Evolutionary conservation across 2,888 invertebrate genomes (phyloP).

Genomic region (Esperia sulphurella): DNA sequence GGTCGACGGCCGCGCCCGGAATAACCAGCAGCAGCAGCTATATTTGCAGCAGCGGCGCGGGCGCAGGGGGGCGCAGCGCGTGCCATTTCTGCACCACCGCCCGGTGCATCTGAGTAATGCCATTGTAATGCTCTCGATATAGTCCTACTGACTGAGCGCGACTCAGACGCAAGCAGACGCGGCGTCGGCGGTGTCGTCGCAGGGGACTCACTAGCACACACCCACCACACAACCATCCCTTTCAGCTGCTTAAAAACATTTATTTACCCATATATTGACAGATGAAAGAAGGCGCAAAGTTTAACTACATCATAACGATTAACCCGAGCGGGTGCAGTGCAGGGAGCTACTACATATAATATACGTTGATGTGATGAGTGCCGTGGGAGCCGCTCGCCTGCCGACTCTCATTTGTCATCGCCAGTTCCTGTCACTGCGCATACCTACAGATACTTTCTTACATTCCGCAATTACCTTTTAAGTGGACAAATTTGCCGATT

Average conservation of each 20-base stretch:
- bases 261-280: too few species aligned
- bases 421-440: slow-evolving; percentile 60
- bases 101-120: slow-evolving; percentile 79
- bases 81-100: slow-evolving; percentile 77
- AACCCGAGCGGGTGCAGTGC: slow-evolving; percentile 9
- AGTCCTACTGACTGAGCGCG: slow-evolving; percentile 54
- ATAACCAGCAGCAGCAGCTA: slow-evolving; percentile 75
- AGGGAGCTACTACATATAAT: slow-evolving; percentile 36
- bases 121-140: slow-evolving; percentile 74
- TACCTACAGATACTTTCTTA: slow-evolving; percentile 64
- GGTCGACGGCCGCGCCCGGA: slow-evolving; percentile 78
- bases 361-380: slow-evolving; percentile 60
- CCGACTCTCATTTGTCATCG: slow-evolving; percentile 69
- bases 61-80: slow-evolving; percentile 61
- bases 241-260: not conserved
- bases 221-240: not conserved
- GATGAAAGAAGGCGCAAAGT: too few species aligned
- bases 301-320: slow-evolving; percentile 5
- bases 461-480: slow-evolving; percentile 69
- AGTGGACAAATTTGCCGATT: slow-evolving; percentile 59
- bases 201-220: not conserved
- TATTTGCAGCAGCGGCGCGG: slow-evolving; percentile 70
- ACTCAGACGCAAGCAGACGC: slow-evolving; percentile 46
- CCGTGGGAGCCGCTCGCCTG: slow-evolving; percentile 51
- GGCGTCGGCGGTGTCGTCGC: slow-evolving; percentile 35